Evolutionary conservation across 2,888 invertebrate genomes (phyloP).

Genomic region (Carcina quercana): DNA sequence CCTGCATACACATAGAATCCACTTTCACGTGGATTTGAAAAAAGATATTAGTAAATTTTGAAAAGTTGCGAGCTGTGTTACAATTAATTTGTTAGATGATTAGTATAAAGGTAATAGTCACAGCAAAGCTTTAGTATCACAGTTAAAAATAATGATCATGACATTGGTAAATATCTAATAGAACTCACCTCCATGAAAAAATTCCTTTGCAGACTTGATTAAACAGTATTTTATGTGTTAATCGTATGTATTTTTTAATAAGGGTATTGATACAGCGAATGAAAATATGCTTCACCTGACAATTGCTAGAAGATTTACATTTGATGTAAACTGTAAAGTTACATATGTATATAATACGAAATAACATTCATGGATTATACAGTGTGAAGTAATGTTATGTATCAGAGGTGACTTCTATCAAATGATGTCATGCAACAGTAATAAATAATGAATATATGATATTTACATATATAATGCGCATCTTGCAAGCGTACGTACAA

Average conservation of each 20-base stretch:
- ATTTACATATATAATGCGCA: constrained; percentile 20
- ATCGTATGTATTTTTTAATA: constrained; percentile 3
- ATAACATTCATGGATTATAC: constrained; percentile 55
- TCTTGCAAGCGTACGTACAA: constrained; percentile 53
- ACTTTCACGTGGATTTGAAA: constrained; percentile 8
- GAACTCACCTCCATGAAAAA: constrained; percentile 63
- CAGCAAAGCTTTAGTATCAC: too few species aligned
- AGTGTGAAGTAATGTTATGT: constrained; percentile 52
- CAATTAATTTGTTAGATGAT: not conserved
- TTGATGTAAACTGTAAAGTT: constrained; percentile 17
- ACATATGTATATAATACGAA: constrained; percentile 46
- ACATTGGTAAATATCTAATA: constrained; percentile 30
- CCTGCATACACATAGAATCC: too few species aligned
- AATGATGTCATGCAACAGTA: constrained; percentile 53
- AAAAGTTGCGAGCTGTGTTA: constrained; percentile 9
- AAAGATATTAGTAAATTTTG: too few species aligned
- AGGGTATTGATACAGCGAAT: constrained; percentile 16
- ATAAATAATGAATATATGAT: constrained; percentile 30
- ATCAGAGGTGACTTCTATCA: constrained; percentile 62
- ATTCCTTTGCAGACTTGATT: constrained; percentile 32
- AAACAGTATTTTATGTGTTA: constrained; percentile 12
- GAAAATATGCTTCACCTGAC: constrained; percentile 76
- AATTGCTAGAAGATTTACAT: constrained; percentile 76
- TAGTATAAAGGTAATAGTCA: too few species aligned
- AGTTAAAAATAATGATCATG: constrained; percentile 22